These are phyloP conservation scores for Phylloscopus collybita DNA, from an alignment of 2,797 vertebrate genomes.

Conservation along the genomic window DNA sequence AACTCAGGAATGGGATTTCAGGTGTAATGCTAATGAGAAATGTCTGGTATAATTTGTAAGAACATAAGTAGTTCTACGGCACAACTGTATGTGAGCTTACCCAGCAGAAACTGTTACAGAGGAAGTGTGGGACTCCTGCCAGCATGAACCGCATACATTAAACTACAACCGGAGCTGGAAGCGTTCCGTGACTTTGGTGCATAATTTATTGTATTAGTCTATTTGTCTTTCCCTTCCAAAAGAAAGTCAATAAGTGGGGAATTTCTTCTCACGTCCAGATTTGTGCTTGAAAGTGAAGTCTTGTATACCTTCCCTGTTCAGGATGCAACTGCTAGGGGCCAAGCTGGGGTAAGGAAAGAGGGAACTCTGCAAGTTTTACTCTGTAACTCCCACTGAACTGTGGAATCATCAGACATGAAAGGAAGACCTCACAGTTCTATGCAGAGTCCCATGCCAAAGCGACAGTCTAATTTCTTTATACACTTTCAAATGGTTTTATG, in stretches of 20 bases:
- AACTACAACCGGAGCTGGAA: not conserved
- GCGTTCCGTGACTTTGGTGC: not conserved
- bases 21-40: constrained; percentile 29
- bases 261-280: not conserved
- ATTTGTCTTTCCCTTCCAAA: not conserved
- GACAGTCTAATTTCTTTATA: not conserved
- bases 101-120: constrained; percentile 22
- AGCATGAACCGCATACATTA: constrained; percentile 1
- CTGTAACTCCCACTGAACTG: not conserved
- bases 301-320: not conserved
- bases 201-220: not conserved
- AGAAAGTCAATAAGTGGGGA: not conserved
- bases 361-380: not conserved
- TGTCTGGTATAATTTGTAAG: constrained; percentile 34
- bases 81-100: not conserved
- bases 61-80: not conserved
- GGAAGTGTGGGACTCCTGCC: not conserved
- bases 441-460: not conserved
- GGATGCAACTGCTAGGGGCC: not conserved
- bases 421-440: not conserved
- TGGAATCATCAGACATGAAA: not conserved
- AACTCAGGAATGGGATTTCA: not conserved
- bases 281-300: not conserved
- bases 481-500: not conserved
- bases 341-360: not conserved